Base-by-base conservation (phyloP, 2,888 invertebrate species). In the Priapulus caudatus region DNA sequence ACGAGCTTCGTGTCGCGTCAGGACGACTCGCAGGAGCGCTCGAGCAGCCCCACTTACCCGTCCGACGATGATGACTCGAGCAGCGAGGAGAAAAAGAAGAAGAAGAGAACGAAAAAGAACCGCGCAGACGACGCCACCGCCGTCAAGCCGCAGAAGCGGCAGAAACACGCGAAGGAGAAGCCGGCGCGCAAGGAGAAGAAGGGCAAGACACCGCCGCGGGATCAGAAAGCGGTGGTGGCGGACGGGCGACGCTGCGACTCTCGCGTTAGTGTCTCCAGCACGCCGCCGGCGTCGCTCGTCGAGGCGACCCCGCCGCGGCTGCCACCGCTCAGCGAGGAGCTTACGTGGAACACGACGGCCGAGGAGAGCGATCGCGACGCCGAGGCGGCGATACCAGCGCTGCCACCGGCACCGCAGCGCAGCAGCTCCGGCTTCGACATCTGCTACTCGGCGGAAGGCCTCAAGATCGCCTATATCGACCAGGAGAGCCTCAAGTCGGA, bases 41-140 rank as follows among this genome's bases (percentile, higher is more conserved):
- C 91, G 0, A 91, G 91, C 64, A 91, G 91, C 53, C 74, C 73
- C 81, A 89, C 89, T 0, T 93, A 92, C 67, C 92, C 92, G 63
- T 92, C 92, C 0, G 92, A 93, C 66, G 91, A 92, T 56, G 92
- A 93, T 48, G 62, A 61, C 15, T n/a, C 51, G 3, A n/a, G 52
- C 52, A 59, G 59, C 57, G 58, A 58, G 24, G 56, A 53, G 4
- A 43, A 56, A 20, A 19, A 15, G 23, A 59, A 45, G 22, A 51
- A 51, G 52, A 43, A 52, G 21, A 52, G 52, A 3, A 64, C 48
- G 63, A 63, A 48, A 66, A 65, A 24, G n/a, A 21, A 43, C 19
- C 18, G 48, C 20, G 45, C 33, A 16, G 23, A 21, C 10, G 16
- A 43, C 2, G 52, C 50, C 24, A 16, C 15, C 4, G 23, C n/a